These are phyloP conservation scores for Pseudorhombus dupliciocellatus DNA, from an alignment of 2,113 vertebrate genomes.

Conservation along the genomic window DNA sequence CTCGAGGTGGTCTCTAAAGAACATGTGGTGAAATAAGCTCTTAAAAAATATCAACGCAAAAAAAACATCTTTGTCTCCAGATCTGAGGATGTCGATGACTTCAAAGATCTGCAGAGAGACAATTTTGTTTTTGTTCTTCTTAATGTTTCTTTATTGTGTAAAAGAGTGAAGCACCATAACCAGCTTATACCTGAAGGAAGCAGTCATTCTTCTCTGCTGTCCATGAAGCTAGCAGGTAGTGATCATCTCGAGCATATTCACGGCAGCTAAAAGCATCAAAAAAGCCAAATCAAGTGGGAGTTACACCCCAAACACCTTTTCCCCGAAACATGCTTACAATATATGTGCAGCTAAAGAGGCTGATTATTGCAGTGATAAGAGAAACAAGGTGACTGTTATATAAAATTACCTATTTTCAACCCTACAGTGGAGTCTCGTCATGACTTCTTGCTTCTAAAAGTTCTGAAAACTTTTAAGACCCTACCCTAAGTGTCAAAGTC, in stretches of 20 bases:
- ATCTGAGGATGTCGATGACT: conserved; percentile 78
- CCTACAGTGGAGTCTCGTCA: neutral
- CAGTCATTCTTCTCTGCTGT: conserved; percentile 56
- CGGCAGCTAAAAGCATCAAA: conserved; percentile 24
- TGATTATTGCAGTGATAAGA: neutral
- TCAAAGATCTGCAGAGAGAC: conserved; percentile 73
- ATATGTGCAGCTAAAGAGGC: neutral
- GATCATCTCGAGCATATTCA: conserved; percentile 5
- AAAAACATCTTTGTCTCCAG: conserved; percentile 80
- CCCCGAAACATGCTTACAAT: conserved; percentile 13
- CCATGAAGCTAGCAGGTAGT: conserved; percentile 16
- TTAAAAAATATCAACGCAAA: conserved; percentile 34
- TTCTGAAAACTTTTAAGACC: neutral
- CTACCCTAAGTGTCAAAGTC: neutral
- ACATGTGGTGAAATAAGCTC: conserved; percentile 56
- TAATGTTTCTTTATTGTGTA: conserved; percentile 51
- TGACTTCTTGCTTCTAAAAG: neutral
- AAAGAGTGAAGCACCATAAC: conserved; percentile 63
- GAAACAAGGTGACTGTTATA: neutral
- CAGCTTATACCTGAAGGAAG: conserved; percentile 73
- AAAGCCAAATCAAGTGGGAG: conserved; percentile 34
- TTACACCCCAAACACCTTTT: neutral
- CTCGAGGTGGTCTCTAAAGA: conserved; percentile 78
- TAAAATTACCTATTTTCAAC: too few relatives aligned
- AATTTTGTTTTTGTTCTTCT: conserved; percentile 54